Evolutionary conservation across 2,888 invertebrate genomes (phyloP).

Genomic region (Rhabditoides inermis): DNA sequence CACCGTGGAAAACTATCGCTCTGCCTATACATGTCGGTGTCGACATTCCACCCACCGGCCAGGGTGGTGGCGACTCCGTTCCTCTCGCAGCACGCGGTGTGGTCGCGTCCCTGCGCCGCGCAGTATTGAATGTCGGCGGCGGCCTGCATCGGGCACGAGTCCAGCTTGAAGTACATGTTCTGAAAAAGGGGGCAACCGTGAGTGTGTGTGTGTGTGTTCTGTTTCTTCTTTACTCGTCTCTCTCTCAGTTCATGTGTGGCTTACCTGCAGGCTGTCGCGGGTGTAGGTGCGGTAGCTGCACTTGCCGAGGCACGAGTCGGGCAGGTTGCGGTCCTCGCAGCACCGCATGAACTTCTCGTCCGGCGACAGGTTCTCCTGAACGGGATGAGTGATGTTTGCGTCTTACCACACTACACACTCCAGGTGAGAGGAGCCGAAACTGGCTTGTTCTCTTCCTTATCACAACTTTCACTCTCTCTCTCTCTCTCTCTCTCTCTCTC

Average conservation of each 20-base stretch:
- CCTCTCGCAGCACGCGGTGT: slow-evolving; percentile 29
- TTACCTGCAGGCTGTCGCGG: slow-evolving; percentile 39
- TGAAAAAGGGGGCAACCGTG: too few relatives aligned
- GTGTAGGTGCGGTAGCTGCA: slow-evolving; percentile 46
- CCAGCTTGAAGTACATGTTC: slow-evolving; percentile 51
- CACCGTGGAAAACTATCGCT: too few relatives aligned
- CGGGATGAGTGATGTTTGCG: slow-evolving; percentile 4
- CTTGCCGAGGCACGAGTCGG: slow-evolving; percentile 45
- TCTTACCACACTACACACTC: too few relatives aligned
- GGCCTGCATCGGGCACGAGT: slow-evolving; percentile 49
- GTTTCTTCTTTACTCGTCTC: too few relatives aligned
- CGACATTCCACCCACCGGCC: too few relatives aligned
- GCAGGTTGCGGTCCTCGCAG: slow-evolving; percentile 46
- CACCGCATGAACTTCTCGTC: slow-evolving; percentile 50
- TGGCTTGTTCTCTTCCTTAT: neutral
- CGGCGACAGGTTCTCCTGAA: slow-evolving; percentile 24
- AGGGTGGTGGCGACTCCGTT: slow-evolving; percentile 37
- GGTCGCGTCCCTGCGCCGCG: slow-evolving; percentile 39
- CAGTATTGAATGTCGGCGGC: slow-evolving; percentile 50
- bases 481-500: too few relatives aligned
- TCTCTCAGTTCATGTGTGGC: too few relatives aligned
- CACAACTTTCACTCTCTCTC: neutral
- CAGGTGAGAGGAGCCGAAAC: neutral
- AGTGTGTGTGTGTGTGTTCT: too few relatives aligned
- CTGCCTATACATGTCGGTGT: too few relatives aligned